These are phyloP conservation scores for Polia nebulosa DNA, from an alignment of 2,888 invertebrate species.

Conservation along the genomic window DNA sequence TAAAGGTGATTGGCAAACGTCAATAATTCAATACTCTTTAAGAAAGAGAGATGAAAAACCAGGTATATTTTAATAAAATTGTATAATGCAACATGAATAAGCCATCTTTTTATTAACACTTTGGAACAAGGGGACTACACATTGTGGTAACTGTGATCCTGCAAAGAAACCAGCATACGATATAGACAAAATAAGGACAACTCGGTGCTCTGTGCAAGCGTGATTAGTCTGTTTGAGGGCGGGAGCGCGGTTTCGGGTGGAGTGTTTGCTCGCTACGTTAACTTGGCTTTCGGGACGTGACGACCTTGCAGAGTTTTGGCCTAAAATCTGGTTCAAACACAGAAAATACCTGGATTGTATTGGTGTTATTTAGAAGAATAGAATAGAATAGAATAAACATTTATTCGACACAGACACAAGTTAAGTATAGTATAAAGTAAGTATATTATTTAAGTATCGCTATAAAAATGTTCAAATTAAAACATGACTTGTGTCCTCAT, in stretches of 20 bases:
- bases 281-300: not conserved
- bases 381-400: too few relatives aligned
- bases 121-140: conserved; percentile 38
- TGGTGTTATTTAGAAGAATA: not conserved
- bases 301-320: not conserved
- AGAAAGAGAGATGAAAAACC: not conserved
- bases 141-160: conserved; percentile 52
- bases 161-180: conserved; percentile 61
- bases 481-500: too few relatives aligned
- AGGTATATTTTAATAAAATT: too few relatives aligned
- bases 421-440: too few relatives aligned
- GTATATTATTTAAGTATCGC: too few relatives aligned
- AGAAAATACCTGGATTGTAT: not conserved
- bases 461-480: too few relatives aligned
- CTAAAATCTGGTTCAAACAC: not conserved
- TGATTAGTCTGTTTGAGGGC: conserved; percentile 60
- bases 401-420: too few relatives aligned
- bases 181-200: conserved; percentile 53
- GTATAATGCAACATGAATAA: conserved; percentile 50
- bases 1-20: not conserved
- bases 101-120: conserved; percentile 18
- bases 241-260: conserved; percentile 52
- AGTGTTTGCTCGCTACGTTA: conserved; percentile 8
- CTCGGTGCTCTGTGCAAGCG: conserved; percentile 70
- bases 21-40: conserved; percentile 10